phyloP scores from a whole-genome alignment of 2,113 vertebrate species.

The Catharus minimus region DNA sequence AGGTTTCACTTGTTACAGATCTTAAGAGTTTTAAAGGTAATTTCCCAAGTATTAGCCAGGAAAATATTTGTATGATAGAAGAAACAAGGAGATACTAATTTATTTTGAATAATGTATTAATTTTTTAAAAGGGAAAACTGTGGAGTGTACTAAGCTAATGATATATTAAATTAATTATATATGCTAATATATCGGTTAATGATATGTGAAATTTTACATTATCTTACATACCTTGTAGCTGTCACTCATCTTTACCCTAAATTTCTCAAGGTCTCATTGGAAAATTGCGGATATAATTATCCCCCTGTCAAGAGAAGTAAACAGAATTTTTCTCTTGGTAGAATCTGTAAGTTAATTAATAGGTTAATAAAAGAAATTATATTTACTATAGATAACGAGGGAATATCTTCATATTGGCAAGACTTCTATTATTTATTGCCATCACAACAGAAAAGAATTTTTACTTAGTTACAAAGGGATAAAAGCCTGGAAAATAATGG shows the following conservation, averaged over 20 bases:
- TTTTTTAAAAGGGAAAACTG: background rate
- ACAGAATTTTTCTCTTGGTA: background rate
- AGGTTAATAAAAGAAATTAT: constrained; percentile 15
- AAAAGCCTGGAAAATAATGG: background rate
- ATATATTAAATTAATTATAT: background rate
- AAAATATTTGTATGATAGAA: background rate
- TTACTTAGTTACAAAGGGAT: background rate
- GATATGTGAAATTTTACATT: background rate
- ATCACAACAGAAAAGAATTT: background rate
- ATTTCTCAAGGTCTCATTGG: constrained; percentile 22
- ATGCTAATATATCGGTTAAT: background rate
- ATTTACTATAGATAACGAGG: constrained; percentile 2
- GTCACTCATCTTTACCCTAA: background rate
- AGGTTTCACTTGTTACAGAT: background rate
- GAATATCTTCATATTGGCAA: background rate
- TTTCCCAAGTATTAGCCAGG: background rate
- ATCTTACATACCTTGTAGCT: background rate
- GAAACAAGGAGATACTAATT: background rate
- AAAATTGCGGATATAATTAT: constrained; percentile 11
- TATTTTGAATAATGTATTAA: background rate
- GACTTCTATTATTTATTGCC: background rate
- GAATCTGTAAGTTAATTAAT: constrained; percentile 34
- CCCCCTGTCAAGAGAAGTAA: background rate
- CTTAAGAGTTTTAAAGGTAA: background rate
- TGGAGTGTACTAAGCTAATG: background rate